Evolutionary conservation across 2,797 vertebrate species (phyloP).

Genomic region (Danionella dracula): DNA sequence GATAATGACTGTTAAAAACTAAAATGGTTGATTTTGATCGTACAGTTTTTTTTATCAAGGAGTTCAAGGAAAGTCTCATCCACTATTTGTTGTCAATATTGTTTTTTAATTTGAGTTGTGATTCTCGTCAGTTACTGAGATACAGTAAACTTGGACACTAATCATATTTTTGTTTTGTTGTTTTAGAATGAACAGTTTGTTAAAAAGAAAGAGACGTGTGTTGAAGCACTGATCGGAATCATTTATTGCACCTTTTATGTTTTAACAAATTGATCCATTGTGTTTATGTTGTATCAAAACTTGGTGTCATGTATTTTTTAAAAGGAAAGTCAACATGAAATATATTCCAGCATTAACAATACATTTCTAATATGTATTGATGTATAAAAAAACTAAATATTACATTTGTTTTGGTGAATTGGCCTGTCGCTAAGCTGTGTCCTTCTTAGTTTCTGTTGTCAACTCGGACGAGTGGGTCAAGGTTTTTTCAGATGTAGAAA

Average conservation of each 20-base stretch:
- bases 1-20: too few species aligned
- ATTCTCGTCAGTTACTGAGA: not conserved
- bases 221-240: not conserved
- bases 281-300: not conserved
- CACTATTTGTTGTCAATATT: constrained; percentile 14
- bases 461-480: too few species aligned
- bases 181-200: not conserved
- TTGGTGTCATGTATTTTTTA: not conserved
- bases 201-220: too few species aligned
- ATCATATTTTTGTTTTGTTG: not conserved
- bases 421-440: too few species aligned
- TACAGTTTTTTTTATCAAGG: not conserved
- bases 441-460: too few species aligned
- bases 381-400: too few species aligned
- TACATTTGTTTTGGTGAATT: too few species aligned
- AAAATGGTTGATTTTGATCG: not conserved
- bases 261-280: not conserved
- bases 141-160: not conserved
- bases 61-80: constrained; percentile 44
- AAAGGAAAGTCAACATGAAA: constrained; percentile 17
- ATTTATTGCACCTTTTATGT: not conserved
- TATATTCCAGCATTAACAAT: not conserved
- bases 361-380: too few species aligned
- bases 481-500: too few species aligned
- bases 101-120: not conserved